Conservation (phyloP, 1,140 invertebrate species). For the Cydia pomonella region DNA sequence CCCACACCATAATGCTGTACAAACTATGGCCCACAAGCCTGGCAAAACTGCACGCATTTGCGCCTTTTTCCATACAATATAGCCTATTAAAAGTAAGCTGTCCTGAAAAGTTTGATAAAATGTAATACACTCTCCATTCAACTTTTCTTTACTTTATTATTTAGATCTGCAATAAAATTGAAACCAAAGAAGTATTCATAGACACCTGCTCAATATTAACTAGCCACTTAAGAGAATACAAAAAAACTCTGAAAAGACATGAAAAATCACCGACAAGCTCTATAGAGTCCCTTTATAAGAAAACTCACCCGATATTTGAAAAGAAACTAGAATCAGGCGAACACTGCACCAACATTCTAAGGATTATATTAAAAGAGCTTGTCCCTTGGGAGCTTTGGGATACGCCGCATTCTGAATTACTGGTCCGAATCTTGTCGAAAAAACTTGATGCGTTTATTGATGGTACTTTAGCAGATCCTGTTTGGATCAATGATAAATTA, state of each 20-base stretch:
- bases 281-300: conserved; percentile 65
- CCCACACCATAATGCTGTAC: no score
- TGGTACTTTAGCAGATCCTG: conserved; percentile 73
- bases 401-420: conserved; percentile 83
- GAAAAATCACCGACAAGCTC: conserved; percentile 63
- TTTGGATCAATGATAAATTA: conserved; percentile 81
- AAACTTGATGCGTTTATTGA: conserved; percentile 79
- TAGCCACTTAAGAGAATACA: conserved; percentile 81
- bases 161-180: conserved; percentile 75
- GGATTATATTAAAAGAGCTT: conserved; percentile 82
- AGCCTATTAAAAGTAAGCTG: no score
- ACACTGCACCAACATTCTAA: conserved; percentile 82
- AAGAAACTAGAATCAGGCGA: conserved; percentile 75
- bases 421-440: conserved; percentile 83
- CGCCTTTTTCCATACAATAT: no score
- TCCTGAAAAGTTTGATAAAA: no score
- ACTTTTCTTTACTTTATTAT: conserved; percentile 14
- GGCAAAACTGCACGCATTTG: no score
- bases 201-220: conserved; percentile 76
- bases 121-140: no score
- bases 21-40: no score
- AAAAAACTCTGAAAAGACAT: conserved; percentile 76
- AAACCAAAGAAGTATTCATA: conserved; percentile 72
- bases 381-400: conserved; percentile 85
- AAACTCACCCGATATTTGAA: conserved; percentile 58